These are phyloP conservation scores for Acipenser oxyrinchus DNA, from an alignment of 2,797 vertebrate species.

Conservation along the genomic window DNA sequence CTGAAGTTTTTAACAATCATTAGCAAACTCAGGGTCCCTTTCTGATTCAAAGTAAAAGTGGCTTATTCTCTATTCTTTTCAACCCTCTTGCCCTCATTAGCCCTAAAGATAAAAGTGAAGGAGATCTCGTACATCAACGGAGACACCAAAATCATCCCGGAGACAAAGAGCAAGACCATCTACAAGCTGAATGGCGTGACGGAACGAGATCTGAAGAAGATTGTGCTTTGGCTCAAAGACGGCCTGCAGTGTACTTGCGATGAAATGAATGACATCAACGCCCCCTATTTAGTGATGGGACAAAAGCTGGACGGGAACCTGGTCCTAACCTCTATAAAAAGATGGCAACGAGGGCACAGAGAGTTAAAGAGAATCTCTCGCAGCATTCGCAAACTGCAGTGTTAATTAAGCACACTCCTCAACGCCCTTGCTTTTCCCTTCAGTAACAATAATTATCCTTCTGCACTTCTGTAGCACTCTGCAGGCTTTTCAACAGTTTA, in stretches of 20 bases:
- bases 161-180: conserved; percentile 93
- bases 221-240: conserved; percentile 85
- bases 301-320: conserved; percentile 87
- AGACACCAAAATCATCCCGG: conserved; percentile 92
- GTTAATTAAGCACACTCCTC: conserved; percentile 48
- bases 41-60: conserved; percentile 35
- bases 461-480: conserved; percentile 5
- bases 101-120: conserved; percentile 97
- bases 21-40: no score
- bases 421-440: neutral
- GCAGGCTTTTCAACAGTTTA: neutral
- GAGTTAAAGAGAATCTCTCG: conserved; percentile 94
- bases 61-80: conserved; percentile 22
- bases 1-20: conserved; percentile 39
- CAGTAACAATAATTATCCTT: neutral
- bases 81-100: conserved; percentile 43
- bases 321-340: conserved; percentile 92
- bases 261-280: conserved; percentile 94
- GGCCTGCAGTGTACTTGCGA: conserved; percentile 92
- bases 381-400: conserved; percentile 93
- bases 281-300: conserved; percentile 94
- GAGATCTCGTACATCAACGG: conserved; percentile 96
- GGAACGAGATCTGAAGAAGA: conserved; percentile 83
- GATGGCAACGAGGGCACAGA: conserved; percentile 91
- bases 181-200: conserved; percentile 92